These are phyloP conservation scores for Papilio dardanus DNA, from an alignment of 1,140 invertebrate species.

Conservation along the genomic window DNA sequence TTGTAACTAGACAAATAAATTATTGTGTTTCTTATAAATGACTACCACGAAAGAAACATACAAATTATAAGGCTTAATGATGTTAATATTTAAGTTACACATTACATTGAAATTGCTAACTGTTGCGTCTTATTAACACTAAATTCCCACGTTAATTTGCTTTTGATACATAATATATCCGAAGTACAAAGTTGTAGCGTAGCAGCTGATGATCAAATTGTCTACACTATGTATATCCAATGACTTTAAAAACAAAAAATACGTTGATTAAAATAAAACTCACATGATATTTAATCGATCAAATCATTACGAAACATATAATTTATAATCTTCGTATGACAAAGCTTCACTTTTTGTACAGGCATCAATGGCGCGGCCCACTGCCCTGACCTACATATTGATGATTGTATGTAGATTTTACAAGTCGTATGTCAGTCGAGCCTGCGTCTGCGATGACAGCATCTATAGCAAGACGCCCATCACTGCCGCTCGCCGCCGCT, in stretches of 20 bases:
- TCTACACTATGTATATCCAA: background rate
- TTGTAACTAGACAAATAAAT: background rate
- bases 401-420: slow-evolving; percentile 81
- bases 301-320: background rate
- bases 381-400: slow-evolving; percentile 76
- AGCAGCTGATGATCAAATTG: background rate
- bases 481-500: slow-evolving; percentile 40
- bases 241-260: background rate
- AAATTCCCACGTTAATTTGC: background rate
- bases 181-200: background rate
- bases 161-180: background rate
- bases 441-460: slow-evolving; percentile 61
- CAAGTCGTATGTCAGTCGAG: slow-evolving; percentile 72
- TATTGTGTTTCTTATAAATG: too few species aligned
- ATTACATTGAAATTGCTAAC: background rate
- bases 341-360: slow-evolving; percentile 19
- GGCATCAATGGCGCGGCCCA: slow-evolving; percentile 63
- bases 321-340: slow-evolving; percentile 14
- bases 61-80: too few species aligned
- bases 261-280: background rate
- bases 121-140: background rate
- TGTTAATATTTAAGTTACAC: too few species aligned
- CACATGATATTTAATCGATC: background rate
- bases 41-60: too few species aligned
- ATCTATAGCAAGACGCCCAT: slow-evolving; percentile 53